phyloP scores from a whole-genome alignment of 2,888 invertebrate species.

The Acleris laterana region DNA sequence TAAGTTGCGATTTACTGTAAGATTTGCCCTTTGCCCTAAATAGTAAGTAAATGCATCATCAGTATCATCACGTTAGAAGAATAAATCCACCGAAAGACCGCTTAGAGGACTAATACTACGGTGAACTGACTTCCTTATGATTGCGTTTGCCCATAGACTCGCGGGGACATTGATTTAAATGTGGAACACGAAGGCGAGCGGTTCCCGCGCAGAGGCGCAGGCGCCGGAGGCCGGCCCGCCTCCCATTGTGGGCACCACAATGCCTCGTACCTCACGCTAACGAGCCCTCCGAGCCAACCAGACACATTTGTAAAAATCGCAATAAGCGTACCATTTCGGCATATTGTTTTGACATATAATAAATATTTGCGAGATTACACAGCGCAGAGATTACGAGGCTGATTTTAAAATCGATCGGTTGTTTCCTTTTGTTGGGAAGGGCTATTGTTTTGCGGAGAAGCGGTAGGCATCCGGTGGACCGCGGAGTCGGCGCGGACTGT shows the following conservation, averaged over 20 bases:
- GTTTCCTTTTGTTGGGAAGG: constrained; percentile 58
- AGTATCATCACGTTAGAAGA: too few species aligned
- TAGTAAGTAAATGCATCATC: too few species aligned
- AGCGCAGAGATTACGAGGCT: constrained; percentile 67
- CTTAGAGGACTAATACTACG: background rate
- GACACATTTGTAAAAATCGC: constrained; percentile 83
- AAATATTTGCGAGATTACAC: constrained; percentile 82
- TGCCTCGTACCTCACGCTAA: constrained; percentile 81
- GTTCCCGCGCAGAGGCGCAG: constrained; percentile 56
- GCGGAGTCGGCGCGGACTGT: constrained; percentile 56
- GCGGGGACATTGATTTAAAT: constrained; percentile 71
- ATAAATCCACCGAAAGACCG: too few species aligned
- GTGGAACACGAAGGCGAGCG: constrained; percentile 56
- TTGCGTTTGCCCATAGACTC: constrained; percentile 39
- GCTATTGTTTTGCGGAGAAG: constrained; percentile 62
- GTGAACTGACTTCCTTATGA: constrained; percentile 18
- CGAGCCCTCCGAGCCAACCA: constrained; percentile 80
- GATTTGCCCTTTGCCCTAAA: too few species aligned
- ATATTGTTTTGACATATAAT: constrained; percentile 85
- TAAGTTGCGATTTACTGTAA: too few species aligned
- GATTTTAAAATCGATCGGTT: constrained; percentile 71
- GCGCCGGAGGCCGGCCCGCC: constrained; percentile 72
- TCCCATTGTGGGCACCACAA: constrained; percentile 79
- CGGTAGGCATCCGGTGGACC: constrained; percentile 56
- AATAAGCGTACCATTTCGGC: constrained; percentile 82